These are phyloP conservation scores for Nanorana parkeri DNA, from an alignment of 2,113 vertebrate genomes.

Conservation along the genomic window DNA sequence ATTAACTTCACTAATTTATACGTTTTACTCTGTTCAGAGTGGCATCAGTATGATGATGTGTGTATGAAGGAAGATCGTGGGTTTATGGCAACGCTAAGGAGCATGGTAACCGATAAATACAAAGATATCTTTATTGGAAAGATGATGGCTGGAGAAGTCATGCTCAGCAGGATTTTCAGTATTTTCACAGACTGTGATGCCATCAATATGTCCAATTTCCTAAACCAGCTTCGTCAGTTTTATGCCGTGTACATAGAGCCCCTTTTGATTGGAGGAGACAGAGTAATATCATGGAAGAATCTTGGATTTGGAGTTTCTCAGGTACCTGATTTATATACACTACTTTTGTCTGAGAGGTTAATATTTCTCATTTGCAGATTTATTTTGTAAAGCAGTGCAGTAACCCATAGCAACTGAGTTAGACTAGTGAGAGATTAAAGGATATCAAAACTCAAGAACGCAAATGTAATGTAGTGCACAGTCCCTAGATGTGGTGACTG, in stretches of 20 bases:
- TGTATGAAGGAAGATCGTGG: constrained; percentile 61
- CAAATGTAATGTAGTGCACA: no score
- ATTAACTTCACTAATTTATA: no score
- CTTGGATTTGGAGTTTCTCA: constrained; percentile 66
- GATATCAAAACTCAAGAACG: no score
- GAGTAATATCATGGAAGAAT: constrained; percentile 39
- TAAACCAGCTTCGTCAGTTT: constrained; percentile 81
- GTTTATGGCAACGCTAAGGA: rapidly evolving
- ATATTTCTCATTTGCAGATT: no score
- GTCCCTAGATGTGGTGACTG: no score
- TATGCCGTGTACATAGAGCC: constrained; percentile 59
- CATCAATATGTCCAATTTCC: constrained; percentile 75
- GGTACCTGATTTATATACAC: constrained; percentile 64
- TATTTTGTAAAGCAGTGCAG: no score
- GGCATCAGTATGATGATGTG: constrained; percentile 97
- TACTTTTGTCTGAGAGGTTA: no score
- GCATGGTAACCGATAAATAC: rapidly evolving
- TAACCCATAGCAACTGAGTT: no score
- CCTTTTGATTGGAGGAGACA: constrained; percentile 65
- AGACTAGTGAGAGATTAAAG: no score
- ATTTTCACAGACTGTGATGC: constrained; percentile 75
- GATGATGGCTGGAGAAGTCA: constrained; percentile 74
- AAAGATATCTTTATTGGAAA: constrained; percentile 70
- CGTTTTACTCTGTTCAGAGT: constrained; percentile 67
- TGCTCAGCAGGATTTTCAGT: constrained; percentile 85